Base-by-base conservation (phyloP, 1,140 invertebrate genomes). In the Globodera rostochiensis region DNA sequence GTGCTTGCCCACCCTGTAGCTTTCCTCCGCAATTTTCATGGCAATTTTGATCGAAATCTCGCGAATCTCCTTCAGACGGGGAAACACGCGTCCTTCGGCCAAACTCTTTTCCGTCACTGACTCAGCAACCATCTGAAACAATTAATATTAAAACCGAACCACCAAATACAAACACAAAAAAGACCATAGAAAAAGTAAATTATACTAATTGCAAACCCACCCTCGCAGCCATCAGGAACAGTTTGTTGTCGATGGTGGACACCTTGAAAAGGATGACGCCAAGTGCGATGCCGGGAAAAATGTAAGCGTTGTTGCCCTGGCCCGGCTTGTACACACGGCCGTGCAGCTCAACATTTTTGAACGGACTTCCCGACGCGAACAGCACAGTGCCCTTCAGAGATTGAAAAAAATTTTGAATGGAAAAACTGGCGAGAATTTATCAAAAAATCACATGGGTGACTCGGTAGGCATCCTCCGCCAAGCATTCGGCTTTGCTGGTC, bases 231-330 rank as follows among this genome's bases (percentile, higher is more conserved):
- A 95, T 93, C 4, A 98, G 91, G 92, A 98, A 98, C 86, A 96
- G 92, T 85, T 94, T 94, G 87, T 98, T 95, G 1, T 93, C 93
- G 86, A 98, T 96, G 87, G 95, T 94, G 87, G 95, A 94, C 11
- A 95, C 94, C 64, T 94, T 94, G 80, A 88, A 90, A 0, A 90
- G 86, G 66, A 97, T 95, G 19, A 96, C 95, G 25, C 95, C 96
- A 4, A 98, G 91, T 36, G 95, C 95, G 21, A 82, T 80, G 47
- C 95, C 95, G 3, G 96, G 96, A 91, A 98, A 98, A 81, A 98
- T 97, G 90, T 98, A 98, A 0, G 96, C 95, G 90, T 98, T 98
- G 91, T 98, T 98, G 71, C 96, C 96, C 91, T 98, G 96, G 0
- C 96, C 96, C 15, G 96, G 95, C 82, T 94, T 93, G 90, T 93